Conservation (phyloP, 1,140 invertebrate genomes). For the Augochlora pura region DNA sequence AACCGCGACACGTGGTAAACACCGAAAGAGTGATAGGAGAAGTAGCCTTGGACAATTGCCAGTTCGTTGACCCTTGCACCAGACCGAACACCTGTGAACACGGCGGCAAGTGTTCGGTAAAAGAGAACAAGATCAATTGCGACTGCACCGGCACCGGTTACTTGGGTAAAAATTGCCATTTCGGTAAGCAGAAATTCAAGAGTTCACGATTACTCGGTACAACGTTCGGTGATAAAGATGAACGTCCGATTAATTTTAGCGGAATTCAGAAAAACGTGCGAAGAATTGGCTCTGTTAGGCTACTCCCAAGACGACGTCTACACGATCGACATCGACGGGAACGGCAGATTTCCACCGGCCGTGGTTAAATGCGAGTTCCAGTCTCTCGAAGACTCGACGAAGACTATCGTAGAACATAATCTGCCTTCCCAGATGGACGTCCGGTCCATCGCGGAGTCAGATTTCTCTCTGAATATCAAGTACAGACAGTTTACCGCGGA, state of each 20-base stretch:
- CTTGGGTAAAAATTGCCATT: conserved; percentile 96
- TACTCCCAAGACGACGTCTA: conserved; percentile 94
- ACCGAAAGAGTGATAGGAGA: conserved; percentile 90
- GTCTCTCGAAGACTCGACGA: conserved; percentile 90
- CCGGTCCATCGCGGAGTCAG: conserved; percentile 85
- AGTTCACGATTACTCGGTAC: too few relatives aligned
- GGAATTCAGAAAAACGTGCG: conserved; percentile 93
- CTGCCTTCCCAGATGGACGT: conserved; percentile 94
- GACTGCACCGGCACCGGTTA: conserved; percentile 93
- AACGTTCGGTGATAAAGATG: too few relatives aligned
- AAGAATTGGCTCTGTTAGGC: conserved; percentile 92
- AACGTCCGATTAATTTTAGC: conserved; percentile 78
- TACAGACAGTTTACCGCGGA: conserved; percentile 94
- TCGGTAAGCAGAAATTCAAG: conserved; percentile 81
- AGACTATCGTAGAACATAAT: conserved; percentile 96
- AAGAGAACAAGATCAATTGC: conserved; percentile 92
- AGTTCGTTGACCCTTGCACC: conserved; percentile 93
- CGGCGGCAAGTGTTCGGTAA: conserved; percentile 92
- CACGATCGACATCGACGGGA: conserved; percentile 95
- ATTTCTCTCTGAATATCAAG: conserved; percentile 91
- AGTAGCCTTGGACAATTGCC: conserved; percentile 94
- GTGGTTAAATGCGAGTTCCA: conserved; percentile 95
- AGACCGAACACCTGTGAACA: conserved; percentile 95
- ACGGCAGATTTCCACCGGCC: conserved; percentile 93
- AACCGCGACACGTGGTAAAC: conserved; percentile 88